Evolutionary conservation across 2,113 vertebrate species (phyloP).

Genomic region (Bos indicus): DNA sequence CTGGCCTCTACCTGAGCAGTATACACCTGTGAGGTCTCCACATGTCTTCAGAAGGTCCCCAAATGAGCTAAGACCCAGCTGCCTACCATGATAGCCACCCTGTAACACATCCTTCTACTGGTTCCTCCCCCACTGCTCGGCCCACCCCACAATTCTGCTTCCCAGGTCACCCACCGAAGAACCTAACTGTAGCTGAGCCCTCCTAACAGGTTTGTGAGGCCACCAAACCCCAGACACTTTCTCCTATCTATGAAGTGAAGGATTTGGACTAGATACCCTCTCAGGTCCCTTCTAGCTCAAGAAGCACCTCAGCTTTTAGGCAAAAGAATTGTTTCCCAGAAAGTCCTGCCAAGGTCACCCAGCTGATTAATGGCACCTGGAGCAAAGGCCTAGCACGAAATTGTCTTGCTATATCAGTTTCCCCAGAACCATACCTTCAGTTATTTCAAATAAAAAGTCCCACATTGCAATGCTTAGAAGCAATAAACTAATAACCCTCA

Average conservation of each 20-base stretch:
- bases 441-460: constrained; percentile 3
- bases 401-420: not conserved
- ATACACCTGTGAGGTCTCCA: not conserved
- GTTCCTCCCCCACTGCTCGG: not conserved
- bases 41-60: not conserved
- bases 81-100: too few species aligned
- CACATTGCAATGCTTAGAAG: not conserved
- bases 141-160: not conserved
- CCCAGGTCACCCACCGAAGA: not conserved
- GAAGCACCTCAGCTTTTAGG: not conserved
- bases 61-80: not conserved
- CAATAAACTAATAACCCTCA: not conserved
- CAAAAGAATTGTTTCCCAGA: not conserved
- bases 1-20: not conserved
- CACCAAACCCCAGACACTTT: not conserved
- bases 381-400: not conserved
- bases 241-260: not conserved
- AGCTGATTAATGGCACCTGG: not conserved
- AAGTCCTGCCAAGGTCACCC: not conserved
- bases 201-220: not conserved
- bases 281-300: not conserved
- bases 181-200: not conserved
- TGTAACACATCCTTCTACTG: not conserved
- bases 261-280: not conserved
- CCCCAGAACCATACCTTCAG: not conserved